These are phyloP conservation scores for Schizotus pectinicornis DNA, from an alignment of 2,888 invertebrate species.

Conservation along the genomic window DNA sequence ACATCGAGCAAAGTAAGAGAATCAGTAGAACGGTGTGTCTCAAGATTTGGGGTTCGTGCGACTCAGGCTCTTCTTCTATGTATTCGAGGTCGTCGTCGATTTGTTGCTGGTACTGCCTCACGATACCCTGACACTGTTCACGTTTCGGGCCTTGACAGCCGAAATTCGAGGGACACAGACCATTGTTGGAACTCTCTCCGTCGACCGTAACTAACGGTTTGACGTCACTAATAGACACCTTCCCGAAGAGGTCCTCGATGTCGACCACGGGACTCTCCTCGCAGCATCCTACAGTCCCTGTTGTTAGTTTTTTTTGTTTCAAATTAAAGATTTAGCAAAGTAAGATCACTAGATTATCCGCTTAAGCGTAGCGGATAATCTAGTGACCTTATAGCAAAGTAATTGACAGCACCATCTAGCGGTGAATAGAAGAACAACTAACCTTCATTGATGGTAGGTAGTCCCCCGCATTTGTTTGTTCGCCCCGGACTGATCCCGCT, in stretches of 20 bases:
- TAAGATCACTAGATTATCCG: too few species aligned
- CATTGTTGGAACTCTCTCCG: conserved; percentile 33
- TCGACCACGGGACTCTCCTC: conserved; percentile 63
- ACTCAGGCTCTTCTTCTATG: conserved; percentile 61
- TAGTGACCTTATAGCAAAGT: too few species aligned
- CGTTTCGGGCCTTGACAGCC: conserved; percentile 61
- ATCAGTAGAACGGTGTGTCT: conserved; percentile 84
- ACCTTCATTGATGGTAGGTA: conserved; percentile 58
- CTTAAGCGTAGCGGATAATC: too few species aligned
- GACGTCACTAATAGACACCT: conserved; percentile 1
- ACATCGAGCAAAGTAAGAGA: conserved; percentile 82
- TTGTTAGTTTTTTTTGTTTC: too few species aligned
- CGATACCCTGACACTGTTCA: conserved; percentile 60
- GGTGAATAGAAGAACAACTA: too few species aligned
- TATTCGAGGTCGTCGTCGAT: conserved; percentile 61
- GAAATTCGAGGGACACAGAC: conserved; percentile 61
- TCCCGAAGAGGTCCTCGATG: conserved; percentile 12
- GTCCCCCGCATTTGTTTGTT: conserved; percentile 41
- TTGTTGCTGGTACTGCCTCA: conserved; percentile 62
- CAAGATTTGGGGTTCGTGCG: conserved; percentile 73
- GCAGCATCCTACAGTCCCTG: conserved; percentile 49
- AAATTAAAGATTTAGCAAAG: too few species aligned
- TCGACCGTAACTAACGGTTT: conserved; percentile 34
- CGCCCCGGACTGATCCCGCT: conserved; percentile 28
- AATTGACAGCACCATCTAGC: too few species aligned